Evolutionary conservation across 2,797 vertebrate species (phyloP).

Genomic region (Chloroceryle inda): DNA sequence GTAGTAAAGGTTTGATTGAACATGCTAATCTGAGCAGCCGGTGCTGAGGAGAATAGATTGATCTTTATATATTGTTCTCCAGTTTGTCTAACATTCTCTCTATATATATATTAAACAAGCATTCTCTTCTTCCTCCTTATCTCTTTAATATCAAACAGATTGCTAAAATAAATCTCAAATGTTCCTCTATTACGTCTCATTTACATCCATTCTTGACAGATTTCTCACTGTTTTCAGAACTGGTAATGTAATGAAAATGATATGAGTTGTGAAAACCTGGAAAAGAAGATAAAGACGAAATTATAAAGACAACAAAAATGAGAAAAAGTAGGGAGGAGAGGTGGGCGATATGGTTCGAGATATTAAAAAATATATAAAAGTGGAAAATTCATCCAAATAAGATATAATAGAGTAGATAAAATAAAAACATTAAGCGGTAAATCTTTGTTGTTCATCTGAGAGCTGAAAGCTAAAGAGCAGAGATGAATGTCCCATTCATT

Average conservation of each 20-base stretch:
- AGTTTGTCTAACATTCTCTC: background rate
- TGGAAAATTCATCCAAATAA: background rate
- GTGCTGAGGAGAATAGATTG: background rate
- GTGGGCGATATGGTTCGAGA: background rate
- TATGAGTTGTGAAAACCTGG: constrained; percentile 1
- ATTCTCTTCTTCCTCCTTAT: constrained; percentile 10
- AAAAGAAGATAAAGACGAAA: constrained; percentile 19
- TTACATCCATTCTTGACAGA: background rate
- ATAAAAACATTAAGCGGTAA: background rate
- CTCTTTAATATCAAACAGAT: constrained; percentile 8
- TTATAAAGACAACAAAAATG: background rate
- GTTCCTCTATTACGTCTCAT: background rate
- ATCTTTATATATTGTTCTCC: background rate
- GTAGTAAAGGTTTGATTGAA: background rate
- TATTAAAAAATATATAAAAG: background rate
- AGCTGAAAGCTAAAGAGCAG: background rate
- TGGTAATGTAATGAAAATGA: background rate
- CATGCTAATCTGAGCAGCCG: background rate
- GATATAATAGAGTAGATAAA: background rate
- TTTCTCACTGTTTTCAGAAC: constrained; percentile 29
- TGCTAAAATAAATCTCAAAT: constrained; percentile 34
- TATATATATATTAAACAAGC: background rate
- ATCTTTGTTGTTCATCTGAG: background rate
- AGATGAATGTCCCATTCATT: background rate
- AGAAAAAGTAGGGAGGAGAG: background rate